A percentile compares a stretch with the other conserved stretches of the same genome.
Conservation (phyloP, 1,140 invertebrate genomes). For the Nomia melanderi region DNA sequence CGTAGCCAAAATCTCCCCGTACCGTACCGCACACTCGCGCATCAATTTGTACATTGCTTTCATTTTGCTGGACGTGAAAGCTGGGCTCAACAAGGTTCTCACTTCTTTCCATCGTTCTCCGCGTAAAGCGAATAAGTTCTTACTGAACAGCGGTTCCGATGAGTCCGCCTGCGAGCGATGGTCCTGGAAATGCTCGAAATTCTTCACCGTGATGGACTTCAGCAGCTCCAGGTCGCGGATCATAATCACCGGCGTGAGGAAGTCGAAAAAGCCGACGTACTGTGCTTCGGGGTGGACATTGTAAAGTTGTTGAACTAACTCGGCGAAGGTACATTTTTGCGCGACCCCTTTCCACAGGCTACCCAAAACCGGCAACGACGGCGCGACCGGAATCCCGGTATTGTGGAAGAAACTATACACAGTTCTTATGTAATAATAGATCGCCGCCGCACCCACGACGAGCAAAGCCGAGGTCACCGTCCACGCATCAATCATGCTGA, state of each 20-base stretch:
- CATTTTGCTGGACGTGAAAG: conserved; percentile 73
- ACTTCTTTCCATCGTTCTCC: conserved; percentile 72
- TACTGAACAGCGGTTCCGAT: conserved; percentile 69
- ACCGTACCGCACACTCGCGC: conserved; percentile 51
- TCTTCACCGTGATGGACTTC: conserved; percentile 64
- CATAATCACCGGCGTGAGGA: conserved; percentile 63
- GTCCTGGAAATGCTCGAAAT: conserved; percentile 73
- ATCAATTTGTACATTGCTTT: conserved; percentile 66
- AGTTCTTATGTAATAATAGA: no score
- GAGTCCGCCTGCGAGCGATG: conserved; percentile 66
- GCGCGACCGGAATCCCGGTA: no score
- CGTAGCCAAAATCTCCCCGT: conserved; percentile 68
- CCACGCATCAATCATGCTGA: no score
- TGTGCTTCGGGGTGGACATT: conserved; percentile 35
- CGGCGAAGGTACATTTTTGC: no score
- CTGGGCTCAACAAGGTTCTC: conserved; percentile 66
- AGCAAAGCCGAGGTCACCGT: no score
- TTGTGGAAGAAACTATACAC: no score
- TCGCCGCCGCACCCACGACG: no score
- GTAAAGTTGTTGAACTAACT: conserved; percentile 10
- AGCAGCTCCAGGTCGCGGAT: conserved; percentile 75
- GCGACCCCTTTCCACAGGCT: no score
- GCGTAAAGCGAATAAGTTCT: conserved; percentile 70
- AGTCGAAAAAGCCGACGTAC: conserved; percentile 65
- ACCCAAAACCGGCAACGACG: no score